phyloP scores from a whole-genome alignment of 2,797 vertebrate species.

The Caiman crocodilus region DNA sequence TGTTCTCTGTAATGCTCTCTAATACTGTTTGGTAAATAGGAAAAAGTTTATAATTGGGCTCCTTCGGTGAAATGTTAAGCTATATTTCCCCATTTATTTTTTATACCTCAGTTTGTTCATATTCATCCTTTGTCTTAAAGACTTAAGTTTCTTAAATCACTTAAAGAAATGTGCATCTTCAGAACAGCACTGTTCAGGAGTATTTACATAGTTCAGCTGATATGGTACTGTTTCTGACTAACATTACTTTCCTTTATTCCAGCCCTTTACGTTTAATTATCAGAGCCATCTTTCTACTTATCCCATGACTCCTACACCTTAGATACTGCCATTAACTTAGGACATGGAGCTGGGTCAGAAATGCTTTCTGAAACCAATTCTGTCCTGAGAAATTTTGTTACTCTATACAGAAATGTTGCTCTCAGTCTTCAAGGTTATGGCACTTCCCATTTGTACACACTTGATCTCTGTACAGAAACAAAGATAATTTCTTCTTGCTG shows the following conservation, averaged over 20 bases:
- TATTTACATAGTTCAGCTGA: neutral
- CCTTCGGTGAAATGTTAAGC: neutral
- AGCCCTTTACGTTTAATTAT: neutral
- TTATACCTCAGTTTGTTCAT: neutral
- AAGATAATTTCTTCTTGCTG: conserved; percentile 52
- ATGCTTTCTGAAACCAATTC: neutral
- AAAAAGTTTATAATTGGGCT: neutral
- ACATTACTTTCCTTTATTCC: neutral
- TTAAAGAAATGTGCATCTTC: too few relatives aligned
- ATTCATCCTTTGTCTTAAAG: neutral
- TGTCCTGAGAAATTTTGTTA: neutral
- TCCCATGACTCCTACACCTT: neutral
- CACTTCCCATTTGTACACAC: neutral
- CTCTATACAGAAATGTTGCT: neutral
- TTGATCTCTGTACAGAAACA: neutral
- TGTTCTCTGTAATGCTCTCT: neutral
- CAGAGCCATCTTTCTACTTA: neutral
- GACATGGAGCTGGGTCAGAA: neutral
- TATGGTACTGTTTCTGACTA: neutral
- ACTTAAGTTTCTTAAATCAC: neutral
- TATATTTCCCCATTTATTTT: neutral
- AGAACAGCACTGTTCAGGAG: neutral
- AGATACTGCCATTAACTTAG: neutral
- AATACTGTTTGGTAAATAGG: neutral
- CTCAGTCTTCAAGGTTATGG: conserved; percentile 10